A percentile compares a stretch with the other conserved stretches of the same genome.
Conservation (phyloP, 64 coral and sea anemone genomes). For the Porites lutea region DNA sequence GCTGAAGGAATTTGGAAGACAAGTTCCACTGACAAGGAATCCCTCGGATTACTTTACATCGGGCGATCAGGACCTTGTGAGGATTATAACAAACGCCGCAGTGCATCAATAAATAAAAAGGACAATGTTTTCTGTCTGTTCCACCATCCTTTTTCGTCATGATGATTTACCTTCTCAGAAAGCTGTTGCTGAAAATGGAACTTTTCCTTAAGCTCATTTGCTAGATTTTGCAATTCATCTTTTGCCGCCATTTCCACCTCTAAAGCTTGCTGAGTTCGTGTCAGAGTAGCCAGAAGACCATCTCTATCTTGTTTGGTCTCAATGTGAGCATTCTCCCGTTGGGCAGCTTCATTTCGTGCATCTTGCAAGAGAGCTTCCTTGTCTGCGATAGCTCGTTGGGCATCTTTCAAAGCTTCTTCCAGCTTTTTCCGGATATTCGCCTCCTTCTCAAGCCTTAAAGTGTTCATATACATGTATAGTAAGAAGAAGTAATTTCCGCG, state of each 20-base stretch:
- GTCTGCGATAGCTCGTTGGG: constrained; percentile 86
- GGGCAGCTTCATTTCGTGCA: constrained; percentile 83
- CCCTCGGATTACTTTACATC: no score
- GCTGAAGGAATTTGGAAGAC: no score
- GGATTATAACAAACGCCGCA: no score
- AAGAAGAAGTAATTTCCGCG: no score
- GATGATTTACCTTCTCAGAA: constrained; percentile 80
- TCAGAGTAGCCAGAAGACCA: constrained; percentile 69
- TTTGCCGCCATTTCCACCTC: constrained; percentile 85
- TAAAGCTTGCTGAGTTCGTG: constrained; percentile 92
- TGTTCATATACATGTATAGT: not conserved
- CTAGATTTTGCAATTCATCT: constrained; percentile 78
- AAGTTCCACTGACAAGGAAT: no score
- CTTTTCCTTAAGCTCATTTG: constrained; percentile 91
- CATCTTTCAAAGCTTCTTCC: constrained; percentile 94
- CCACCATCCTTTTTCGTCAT: no score
- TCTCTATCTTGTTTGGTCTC: constrained; percentile 94
- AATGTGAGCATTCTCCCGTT: constrained; percentile 93
- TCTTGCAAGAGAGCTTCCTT: constrained; percentile 96
- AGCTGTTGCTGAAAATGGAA: constrained; percentile 85
- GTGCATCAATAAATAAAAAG: no score
- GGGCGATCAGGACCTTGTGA: no score
- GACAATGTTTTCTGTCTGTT: no score
- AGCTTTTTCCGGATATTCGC: constrained; percentile 71
- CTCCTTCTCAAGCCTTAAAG: constrained; percentile 67